phyloP scores from a whole-genome alignment of 2,113 vertebrate genomes.

The Sprattus sprattus region DNA sequence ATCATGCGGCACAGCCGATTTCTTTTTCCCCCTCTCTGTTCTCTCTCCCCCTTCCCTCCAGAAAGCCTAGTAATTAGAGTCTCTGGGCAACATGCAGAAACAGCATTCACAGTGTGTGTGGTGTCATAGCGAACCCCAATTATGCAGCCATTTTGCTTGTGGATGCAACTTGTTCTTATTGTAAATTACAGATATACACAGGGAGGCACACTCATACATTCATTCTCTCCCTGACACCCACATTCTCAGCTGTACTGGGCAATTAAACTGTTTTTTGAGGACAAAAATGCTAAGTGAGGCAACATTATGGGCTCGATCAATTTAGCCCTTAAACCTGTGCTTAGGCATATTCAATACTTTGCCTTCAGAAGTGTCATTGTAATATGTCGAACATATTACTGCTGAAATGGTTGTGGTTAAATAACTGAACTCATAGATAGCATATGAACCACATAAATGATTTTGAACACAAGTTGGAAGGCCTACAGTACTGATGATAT shows the following conservation, averaged over 20 bases:
- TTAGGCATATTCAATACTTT: conserved; percentile 2
- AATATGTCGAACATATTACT: not conserved
- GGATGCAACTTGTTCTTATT: conserved; percentile 66
- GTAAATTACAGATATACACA: conserved; percentile 50
- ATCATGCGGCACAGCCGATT: conserved; percentile 59
- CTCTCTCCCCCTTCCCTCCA: conserved; percentile 63
- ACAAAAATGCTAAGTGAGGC: conserved; percentile 27
- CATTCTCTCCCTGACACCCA: conserved; percentile 31
- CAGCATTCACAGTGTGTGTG: conserved; percentile 70
- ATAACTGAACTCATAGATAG: not conserved
- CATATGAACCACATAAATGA: not conserved
- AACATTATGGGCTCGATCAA: conserved; percentile 4
- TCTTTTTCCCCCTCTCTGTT: conserved; percentile 58
- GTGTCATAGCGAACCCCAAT: conserved; percentile 75
- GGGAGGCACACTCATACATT: conserved; percentile 34
- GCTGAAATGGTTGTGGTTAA: not conserved
- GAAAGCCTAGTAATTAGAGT: conserved; percentile 74
- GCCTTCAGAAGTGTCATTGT: not conserved
- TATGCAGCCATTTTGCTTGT: conserved; percentile 75
- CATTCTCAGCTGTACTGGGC: conserved; percentile 36
- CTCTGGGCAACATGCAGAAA: conserved; percentile 72
- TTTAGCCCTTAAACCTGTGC: not conserved
- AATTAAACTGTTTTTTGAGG: conserved; percentile 32
- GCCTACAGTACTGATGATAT: not conserved
- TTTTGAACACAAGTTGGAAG: not conserved